Evolutionary conservation across 92 coral and sea anemone species (phyloP).

Genomic region (Hydrozoanthus gracilis): DNA sequence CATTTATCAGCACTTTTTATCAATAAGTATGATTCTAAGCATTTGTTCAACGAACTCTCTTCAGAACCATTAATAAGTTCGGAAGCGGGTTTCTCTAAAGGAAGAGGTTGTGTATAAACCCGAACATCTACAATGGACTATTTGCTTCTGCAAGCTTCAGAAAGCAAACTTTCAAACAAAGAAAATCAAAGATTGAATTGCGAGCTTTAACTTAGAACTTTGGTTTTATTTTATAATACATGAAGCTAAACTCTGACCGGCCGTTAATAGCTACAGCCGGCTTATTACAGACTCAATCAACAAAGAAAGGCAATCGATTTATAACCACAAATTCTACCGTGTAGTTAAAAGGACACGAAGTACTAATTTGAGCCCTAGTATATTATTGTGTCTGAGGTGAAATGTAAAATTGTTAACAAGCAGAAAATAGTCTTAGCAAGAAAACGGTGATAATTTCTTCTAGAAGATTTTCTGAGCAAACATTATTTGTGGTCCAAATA

Average conservation of each 20-base stretch:
- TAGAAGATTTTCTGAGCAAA: too few species aligned
- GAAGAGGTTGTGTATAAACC: neutral
- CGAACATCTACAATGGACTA: neutral
- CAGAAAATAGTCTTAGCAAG: too few species aligned
- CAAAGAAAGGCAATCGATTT: too few species aligned
- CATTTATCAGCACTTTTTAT: neutral
- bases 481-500: neutral
- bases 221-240: neutral
- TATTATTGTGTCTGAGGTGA: too few species aligned
- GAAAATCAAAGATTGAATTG: neutral
- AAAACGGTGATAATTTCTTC: too few species aligned
- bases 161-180: conserved; percentile 33
- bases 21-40: neutral
- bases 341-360: too few species aligned
- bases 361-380: too few species aligned
- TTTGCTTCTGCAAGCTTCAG: conserved; percentile 18
- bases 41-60: neutral
- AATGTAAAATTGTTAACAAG: too few species aligned
- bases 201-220: too few species aligned
- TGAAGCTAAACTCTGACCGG: neutral
- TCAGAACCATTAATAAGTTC: neutral
- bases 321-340: too few species aligned
- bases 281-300: too few species aligned
- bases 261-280: too few species aligned
- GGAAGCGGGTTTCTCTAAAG: neutral